Percentiles rank a stretch among this genome's conserved stretches.
These are phyloP conservation scores for Pseudocheirus occidentalis DNA, from an alignment of 2,797 vertebrate genomes.

Conservation along the genomic window DNA sequence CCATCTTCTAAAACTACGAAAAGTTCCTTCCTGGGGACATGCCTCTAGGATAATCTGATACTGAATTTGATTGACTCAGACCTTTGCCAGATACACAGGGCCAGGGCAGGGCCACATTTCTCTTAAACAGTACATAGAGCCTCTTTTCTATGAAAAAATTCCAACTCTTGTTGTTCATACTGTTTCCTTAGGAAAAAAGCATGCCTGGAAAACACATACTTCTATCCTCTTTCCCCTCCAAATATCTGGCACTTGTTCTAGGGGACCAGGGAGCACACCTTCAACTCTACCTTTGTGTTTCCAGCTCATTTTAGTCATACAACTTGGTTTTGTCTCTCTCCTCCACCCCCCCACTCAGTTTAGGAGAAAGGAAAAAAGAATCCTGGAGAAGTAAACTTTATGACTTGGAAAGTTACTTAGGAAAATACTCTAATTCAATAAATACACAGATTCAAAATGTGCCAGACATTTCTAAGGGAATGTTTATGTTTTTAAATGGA, in stretches of 20 bases:
- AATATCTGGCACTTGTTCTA: background rate
- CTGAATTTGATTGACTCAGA: constrained; percentile 37
- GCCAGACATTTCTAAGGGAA: constrained; percentile 63
- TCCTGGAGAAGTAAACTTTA: constrained; percentile 48
- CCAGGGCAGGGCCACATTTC: constrained; percentile 10
- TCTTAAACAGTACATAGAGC: background rate
- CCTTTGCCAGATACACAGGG: constrained; percentile 15
- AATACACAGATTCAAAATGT: constrained; percentile 47
- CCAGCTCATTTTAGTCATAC: constrained; percentile 37
- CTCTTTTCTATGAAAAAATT: background rate
- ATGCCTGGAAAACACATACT: background rate
- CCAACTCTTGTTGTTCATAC: background rate
- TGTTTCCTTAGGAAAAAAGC: constrained; percentile 2
- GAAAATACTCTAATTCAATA: constrained; percentile 66
- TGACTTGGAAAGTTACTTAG: constrained; percentile 51
- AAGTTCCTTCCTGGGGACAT: background rate
- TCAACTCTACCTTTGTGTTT: constrained; percentile 13
- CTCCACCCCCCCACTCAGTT: background rate
- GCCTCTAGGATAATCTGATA: constrained; percentile 1
- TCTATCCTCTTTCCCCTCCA: background rate
- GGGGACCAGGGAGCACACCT: background rate
- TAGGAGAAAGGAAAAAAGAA: constrained; percentile 14
- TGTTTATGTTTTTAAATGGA: constrained; percentile 24
- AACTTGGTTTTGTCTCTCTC: background rate
- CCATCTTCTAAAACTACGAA: background rate